Percentiles rank a stretch among this genome's conserved stretches.
These are phyloP conservation scores for Sylvilagus floridanus DNA, from an alignment of 2,797 vertebrate genomes.

Conservation along the genomic window DNA sequence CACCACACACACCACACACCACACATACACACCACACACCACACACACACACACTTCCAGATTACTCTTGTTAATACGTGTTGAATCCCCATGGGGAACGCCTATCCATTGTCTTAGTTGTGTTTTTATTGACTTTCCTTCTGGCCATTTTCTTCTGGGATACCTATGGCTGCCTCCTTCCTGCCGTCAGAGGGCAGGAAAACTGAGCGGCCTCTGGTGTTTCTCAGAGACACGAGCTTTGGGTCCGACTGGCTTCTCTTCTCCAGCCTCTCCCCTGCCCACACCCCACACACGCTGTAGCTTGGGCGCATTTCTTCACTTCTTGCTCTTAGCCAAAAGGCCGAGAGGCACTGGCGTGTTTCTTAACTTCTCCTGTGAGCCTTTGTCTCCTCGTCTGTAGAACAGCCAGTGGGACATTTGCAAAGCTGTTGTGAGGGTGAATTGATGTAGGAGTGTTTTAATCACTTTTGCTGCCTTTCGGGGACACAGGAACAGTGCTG, in stretches of 20 bases:
- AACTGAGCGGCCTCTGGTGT: background rate
- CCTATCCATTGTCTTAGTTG: background rate
- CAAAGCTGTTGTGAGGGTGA: background rate
- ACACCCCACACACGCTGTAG: too few species aligned
- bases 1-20: too few species aligned
- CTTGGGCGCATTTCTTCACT: too few species aligned
- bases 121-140: background rate
- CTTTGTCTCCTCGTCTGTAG: background rate
- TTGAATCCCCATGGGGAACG: too few species aligned
- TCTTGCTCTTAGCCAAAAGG: too few species aligned
- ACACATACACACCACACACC: rapidly evolving
- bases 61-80: background rate
- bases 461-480: background rate
- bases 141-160: background rate
- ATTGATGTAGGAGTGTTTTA: background rate
- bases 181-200: background rate
- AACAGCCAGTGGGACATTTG: background rate
- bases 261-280: too few species aligned
- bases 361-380: background rate
- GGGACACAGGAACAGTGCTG: background rate
- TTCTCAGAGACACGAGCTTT: background rate
- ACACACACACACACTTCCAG: rapidly evolving
- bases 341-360: too few species aligned
- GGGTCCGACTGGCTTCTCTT: too few species aligned
- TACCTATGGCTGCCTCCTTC: background rate